phyloP scores from a whole-genome alignment of 2,888 invertebrate species.

The Drosophila mimetica region DNA sequence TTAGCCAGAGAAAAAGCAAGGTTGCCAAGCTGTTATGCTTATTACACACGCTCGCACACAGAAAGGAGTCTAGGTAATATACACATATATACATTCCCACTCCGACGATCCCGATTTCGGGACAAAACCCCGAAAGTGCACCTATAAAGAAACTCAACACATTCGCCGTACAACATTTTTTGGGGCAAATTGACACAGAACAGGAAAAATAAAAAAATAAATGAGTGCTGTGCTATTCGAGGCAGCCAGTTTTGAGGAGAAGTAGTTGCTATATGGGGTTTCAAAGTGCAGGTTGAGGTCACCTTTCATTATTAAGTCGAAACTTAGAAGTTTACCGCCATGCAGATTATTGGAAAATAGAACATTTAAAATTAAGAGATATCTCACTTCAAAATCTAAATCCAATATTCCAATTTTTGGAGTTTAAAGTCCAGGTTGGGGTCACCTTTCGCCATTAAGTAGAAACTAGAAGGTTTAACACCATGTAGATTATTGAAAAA shows the following conservation, averaged over 20 bases:
- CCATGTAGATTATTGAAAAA: too few relatives aligned
- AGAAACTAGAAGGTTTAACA: too few relatives aligned
- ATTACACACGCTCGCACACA: constrained; percentile 39
- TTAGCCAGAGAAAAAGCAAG: constrained; percentile 25
- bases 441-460: background rate
- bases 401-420: too few relatives aligned
- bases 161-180: constrained; percentile 37
- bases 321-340: too few relatives aligned
- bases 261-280: too few relatives aligned
- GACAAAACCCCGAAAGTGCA: constrained; percentile 2
- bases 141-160: constrained; percentile 2
- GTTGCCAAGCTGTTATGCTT: constrained; percentile 48
- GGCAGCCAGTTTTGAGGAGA: background rate
- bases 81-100: background rate
- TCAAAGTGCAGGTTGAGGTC: background rate
- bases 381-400: too few relatives aligned
- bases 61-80: background rate
- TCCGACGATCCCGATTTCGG: constrained; percentile 1
- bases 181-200: constrained; percentile 38
- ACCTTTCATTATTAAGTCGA: too few relatives aligned
- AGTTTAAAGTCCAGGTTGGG: background rate
- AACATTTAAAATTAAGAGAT: too few relatives aligned
- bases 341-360: too few relatives aligned
- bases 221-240: background rate
- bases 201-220: background rate